phyloP scores from a whole-genome alignment of 2,888 invertebrate species.

The Leptinotarsa tumamoca region DNA sequence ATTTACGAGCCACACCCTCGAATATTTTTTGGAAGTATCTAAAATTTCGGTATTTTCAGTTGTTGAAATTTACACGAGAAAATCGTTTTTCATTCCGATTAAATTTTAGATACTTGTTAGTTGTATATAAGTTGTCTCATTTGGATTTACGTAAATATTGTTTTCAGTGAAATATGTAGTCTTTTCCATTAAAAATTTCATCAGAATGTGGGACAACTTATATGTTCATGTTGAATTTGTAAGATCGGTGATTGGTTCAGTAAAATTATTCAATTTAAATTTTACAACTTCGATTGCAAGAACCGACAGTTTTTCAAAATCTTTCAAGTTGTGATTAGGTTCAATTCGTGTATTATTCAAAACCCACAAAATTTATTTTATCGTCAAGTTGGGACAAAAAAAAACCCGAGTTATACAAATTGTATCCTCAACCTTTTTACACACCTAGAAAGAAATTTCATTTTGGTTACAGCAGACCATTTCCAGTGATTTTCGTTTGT shows the following conservation, averaged over 20 bases:
- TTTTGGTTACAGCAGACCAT: conserved; percentile 47
- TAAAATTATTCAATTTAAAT: conserved; percentile 27
- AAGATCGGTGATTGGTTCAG: conserved; percentile 53
- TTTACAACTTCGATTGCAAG: conserved; percentile 37
- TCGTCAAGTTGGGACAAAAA: conserved; percentile 28
- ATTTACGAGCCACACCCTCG: conserved; percentile 12
- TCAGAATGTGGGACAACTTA: conserved; percentile 23
- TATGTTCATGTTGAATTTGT: conserved; percentile 17
- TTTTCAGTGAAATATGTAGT: neutral
- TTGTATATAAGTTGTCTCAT: conserved; percentile 11
- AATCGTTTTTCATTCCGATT: neutral
- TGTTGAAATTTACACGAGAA: neutral
- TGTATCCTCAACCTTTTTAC: conserved; percentile 44
- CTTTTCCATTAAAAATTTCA: neutral
- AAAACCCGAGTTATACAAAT: conserved; percentile 34
- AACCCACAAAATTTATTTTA: conserved; percentile 20
- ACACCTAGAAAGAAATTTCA: conserved; percentile 42
- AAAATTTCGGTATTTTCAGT: neutral
- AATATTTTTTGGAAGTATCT: conserved; percentile 1
- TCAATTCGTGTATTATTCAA: conserved; percentile 9
- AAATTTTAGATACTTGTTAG: conserved; percentile 6
- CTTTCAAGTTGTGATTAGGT: conserved; percentile 22
- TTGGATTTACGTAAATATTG: neutral
- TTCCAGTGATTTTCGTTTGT: conserved; percentile 6
- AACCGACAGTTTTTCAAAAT: conserved; percentile 30